phyloP scores from a whole-genome alignment of 35 echinoderm and acorn worm genomes.

The Heliocidaris tuberculata region DNA sequence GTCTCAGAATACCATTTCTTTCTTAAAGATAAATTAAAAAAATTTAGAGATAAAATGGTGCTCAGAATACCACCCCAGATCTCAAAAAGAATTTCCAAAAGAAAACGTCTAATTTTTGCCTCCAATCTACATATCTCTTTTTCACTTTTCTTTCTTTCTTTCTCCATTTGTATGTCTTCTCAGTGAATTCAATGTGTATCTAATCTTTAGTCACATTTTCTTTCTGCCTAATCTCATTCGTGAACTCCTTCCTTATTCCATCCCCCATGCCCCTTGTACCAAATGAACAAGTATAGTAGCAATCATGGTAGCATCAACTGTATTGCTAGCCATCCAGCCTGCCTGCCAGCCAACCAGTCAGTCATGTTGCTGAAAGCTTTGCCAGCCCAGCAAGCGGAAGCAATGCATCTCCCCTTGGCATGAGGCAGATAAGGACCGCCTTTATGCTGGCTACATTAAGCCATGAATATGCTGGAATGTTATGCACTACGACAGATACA shows the following conservation, averaged over 20 bases:
- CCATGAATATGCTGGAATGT: constrained; percentile 37
- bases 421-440: constrained; percentile 23
- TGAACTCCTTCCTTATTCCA: not conserved
- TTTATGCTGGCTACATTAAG: constrained; percentile 34
- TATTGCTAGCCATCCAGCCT: not conserved
- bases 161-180: no score
- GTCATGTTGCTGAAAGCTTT: not conserved
- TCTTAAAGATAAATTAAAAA: no score
- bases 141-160: no score
- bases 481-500: constrained; percentile 15
- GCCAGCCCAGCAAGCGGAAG: constrained; percentile 36
- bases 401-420: constrained; percentile 19
- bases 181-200: no score
- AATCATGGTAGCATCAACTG: not conserved
- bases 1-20: no score
- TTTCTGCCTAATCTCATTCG: not conserved
- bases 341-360: not conserved
- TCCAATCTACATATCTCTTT: no score
- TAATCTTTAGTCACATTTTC: not conserved
- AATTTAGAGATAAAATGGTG: no score
- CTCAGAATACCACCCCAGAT: no score
- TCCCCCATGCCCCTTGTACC: not conserved
- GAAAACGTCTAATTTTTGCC: no score
- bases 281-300: not conserved
- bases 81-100: no score